A percentile compares a stretch with the other conserved stretches of the same genome.
Conservation (phyloP, 2,113 vertebrate species). For the Vimba vimba region DNA sequence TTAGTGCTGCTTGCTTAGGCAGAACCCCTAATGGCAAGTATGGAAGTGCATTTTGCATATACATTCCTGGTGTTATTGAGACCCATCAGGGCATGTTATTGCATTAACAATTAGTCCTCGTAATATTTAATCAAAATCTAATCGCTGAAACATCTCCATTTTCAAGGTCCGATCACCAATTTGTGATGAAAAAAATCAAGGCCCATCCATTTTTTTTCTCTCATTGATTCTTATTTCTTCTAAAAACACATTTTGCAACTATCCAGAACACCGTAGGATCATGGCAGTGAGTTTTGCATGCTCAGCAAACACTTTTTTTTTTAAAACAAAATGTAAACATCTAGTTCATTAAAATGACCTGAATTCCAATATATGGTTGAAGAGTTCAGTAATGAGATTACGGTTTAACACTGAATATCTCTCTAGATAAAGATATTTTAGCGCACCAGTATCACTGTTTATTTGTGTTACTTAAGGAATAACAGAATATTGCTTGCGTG, state of each 20-base stretch:
- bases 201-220: neutral
- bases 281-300: too few species aligned
- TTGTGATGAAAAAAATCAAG: neutral
- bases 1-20: neutral
- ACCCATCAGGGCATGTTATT: neutral
- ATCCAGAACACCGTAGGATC: neutral
- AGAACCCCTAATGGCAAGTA: neutral
- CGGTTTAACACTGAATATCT: neutral
- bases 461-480: slow-evolving; percentile 32
- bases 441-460: slow-evolving; percentile 5
- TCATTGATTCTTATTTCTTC: neutral
- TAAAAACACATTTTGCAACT: neutral
- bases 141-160: neutral
- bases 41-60: neutral
- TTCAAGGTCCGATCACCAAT: too few species aligned
- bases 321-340: neutral
- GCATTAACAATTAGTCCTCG: neutral
- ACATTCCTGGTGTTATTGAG: neutral
- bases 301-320: too few species aligned
- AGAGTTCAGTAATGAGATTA: neutral
- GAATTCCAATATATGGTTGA: neutral
- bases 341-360: neutral
- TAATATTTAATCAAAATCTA: neutral
- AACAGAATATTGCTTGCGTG: neutral
- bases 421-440: neutral